These are phyloP conservation scores for Gnatocerus cornutus DNA, from an alignment of 2,888 invertebrate genomes.

Conservation along the genomic window DNA sequence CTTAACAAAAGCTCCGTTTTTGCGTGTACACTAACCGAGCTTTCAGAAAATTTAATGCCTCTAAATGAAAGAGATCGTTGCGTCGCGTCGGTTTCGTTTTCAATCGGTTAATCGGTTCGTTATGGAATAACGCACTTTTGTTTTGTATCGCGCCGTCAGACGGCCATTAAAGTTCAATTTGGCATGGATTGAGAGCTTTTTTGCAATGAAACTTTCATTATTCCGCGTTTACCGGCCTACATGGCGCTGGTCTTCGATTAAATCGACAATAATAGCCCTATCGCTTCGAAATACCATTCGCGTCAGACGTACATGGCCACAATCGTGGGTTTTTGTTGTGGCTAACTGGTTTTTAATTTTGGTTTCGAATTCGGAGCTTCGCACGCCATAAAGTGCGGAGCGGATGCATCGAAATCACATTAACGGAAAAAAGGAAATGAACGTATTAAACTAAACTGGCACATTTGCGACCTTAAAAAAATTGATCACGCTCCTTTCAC, in stretches of 20 bases:
- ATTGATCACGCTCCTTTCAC: not conserved
- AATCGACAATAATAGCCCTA: conserved; percentile 37
- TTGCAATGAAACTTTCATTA: conserved; percentile 42
- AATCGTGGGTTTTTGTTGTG: conserved; percentile 16
- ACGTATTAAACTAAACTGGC: no score
- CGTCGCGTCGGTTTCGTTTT: conserved; percentile 21
- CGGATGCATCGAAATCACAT: no score
- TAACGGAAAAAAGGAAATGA: not conserved
- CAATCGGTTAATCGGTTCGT: conserved; percentile 45
- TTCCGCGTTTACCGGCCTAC: conserved; percentile 32
- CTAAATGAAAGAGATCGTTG: conserved; percentile 11
- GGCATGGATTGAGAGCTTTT: conserved; percentile 44
- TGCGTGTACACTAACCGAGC: conserved; percentile 8
- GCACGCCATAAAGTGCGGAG: conserved; percentile 11
- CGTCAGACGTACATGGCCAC: conserved; percentile 33
- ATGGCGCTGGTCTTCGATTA: conserved; percentile 41
- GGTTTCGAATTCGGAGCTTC: conserved; percentile 9
- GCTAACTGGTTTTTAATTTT: conserved; percentile 33
- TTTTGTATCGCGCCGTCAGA: conserved; percentile 39
- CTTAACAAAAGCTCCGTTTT: conserved; percentile 44
- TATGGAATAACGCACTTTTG: conserved; percentile 44
- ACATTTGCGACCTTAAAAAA: not conserved
- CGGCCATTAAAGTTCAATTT: conserved; percentile 47
- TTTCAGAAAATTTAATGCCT: conserved; percentile 20
- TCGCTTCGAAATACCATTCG: conserved; percentile 38